Base-by-base conservation (phyloP, 2,888 invertebrate genomes). In the Magallana nippona region DNA sequence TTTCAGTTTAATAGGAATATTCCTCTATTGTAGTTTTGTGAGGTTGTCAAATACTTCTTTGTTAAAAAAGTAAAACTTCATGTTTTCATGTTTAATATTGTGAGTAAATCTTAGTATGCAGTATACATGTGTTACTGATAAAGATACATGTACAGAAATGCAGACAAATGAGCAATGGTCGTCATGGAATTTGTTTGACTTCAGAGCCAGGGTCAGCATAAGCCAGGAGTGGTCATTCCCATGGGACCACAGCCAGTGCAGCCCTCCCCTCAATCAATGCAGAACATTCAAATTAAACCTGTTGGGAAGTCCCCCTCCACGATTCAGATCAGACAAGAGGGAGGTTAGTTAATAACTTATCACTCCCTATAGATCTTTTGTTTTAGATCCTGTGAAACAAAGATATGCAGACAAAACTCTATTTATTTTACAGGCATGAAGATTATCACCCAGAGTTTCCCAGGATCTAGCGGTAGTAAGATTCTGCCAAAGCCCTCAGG, bases 261-360 rank as follows among this genome's bases (percentile, higher is more conserved):
- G 62, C 91, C 91, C 1, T 86, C 88, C 2, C 91, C 91, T 15
- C 90, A 89, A 82, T 87, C 89, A 2, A 60, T 90, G 62, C 90
- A 91, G 81, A 90, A 88, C 58, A 89, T 91, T 79, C 91, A 91
- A 56, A 88, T 92, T 78, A 92, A 91, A 87, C 90, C 91, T 15
- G 86, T 89, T 27, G 87, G 85, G 71, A 92, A 92, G 82, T 78
- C 86, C 60, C 87, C 90, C 63, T 91, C 92, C 8, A 91, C 92
- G 57, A 93, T 93, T 83, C 93, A 93, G 88, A 93, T 93, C 60
- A 89, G 93, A 60, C 93, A 93, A 85, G 93, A 93, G 82, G 93
- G 93, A 85, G 92, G 93, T 93, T 83, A 78, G 83, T 44, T 44
- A 44, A 44, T 44, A 44, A 44, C 8, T 8, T 44, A 8, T 44